Base-by-base conservation (phyloP, 2,797 vertebrate genomes). In the Heterohyrax brucei region DNA sequence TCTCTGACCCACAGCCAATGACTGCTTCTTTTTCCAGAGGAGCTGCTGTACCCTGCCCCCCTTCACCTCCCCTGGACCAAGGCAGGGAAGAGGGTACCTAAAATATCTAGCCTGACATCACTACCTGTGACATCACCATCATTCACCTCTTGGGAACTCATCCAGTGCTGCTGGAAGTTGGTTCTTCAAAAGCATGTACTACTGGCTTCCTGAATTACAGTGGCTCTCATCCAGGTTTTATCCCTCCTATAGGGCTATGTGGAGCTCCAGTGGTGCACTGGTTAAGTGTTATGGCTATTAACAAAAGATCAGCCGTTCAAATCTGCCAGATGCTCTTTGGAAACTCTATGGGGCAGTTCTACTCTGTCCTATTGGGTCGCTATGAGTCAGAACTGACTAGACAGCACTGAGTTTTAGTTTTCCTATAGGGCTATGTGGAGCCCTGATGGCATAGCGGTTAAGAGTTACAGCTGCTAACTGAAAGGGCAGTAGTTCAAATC, bases 1-100 rank as follows among this genome's bases (percentile, higher is more conserved):
- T 30, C 64, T 96, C 70, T 86, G 46, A 85, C 61, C 80, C 68
- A 91, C 30, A 89, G 75, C n/a, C n/a, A 33, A 56, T 26, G 64
- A 30, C n/a, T 19, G 39, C 6, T 90, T 39, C 13, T 81, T 72
- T 83, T 76, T 28, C 61, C 9, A 28, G 64, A 82, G 56, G 70
- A 75, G 61, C 19, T 44, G 30, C 13, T 3, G 7, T 1, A 21
- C 2, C 22, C 46, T 39, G 39, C 2, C 46, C 44, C 66, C 24
- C 22, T 53, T 3, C 4, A n/a, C 12, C 7, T 73, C 5, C 30
- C 53, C 16, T 18, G 61, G 81, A 14, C 12, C 33, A 61, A 64
- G 75, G 21, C 22, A 70, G 24, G 44, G 22, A 9, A 90, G 50
- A 85, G 1, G 5, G 64, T 66, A 39, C 78, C 75, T 59, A 48